Conservation (phyloP, 2,888 invertebrate species). For the Cheilosia variabilis region DNA sequence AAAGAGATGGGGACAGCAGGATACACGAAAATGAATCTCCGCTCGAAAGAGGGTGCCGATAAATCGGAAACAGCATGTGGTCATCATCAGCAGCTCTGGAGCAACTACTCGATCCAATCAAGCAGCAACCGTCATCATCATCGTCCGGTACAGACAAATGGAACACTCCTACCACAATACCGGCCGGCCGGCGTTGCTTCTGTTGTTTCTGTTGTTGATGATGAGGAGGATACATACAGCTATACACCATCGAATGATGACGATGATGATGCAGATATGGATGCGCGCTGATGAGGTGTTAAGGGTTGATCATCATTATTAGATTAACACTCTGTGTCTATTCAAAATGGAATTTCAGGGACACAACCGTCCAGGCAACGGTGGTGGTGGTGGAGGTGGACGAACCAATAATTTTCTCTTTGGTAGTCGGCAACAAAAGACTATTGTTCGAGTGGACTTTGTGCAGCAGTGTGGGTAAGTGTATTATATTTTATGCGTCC, state of each 20-base stretch:
- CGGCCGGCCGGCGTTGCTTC: slow-evolving; percentile 32
- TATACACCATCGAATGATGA: neutral
- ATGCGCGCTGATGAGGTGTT: slow-evolving; percentile 73
- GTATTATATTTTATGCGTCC: slow-evolving; percentile 54
- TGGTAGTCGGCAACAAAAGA: slow-evolving; percentile 71
- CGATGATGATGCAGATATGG: slow-evolving; percentile 53
- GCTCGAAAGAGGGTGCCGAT: slow-evolving; percentile 40
- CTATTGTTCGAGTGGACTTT: slow-evolving; percentile 57
- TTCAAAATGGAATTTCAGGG: slow-evolving; percentile 58
- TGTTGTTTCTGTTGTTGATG: slow-evolving; percentile 61
- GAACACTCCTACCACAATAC: slow-evolving; percentile 19
- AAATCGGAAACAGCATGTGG: slow-evolving; percentile 70
- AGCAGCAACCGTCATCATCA: slow-evolving; percentile 64
- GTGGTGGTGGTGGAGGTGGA: slow-evolving; percentile 31
- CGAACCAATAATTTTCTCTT: slow-evolving; percentile 71
- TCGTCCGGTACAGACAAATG: slow-evolving; percentile 64
- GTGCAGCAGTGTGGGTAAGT: slow-evolving; percentile 7
- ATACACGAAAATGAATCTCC: slow-evolving; percentile 63
- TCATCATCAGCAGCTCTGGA: slow-evolving; percentile 61
- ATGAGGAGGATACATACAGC: slow-evolving; percentile 36
- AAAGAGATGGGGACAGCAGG: slow-evolving; percentile 38
- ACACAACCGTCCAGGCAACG: slow-evolving; percentile 8
- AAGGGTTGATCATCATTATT: slow-evolving; percentile 75
- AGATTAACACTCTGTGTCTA: slow-evolving; percentile 74
- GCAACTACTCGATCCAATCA: slow-evolving; percentile 63